Evolutionary conservation across 2,797 vertebrate species (phyloP), one percentile per base, ranked within the genome.

Genomic region (Carduelis carduelis): DNA sequence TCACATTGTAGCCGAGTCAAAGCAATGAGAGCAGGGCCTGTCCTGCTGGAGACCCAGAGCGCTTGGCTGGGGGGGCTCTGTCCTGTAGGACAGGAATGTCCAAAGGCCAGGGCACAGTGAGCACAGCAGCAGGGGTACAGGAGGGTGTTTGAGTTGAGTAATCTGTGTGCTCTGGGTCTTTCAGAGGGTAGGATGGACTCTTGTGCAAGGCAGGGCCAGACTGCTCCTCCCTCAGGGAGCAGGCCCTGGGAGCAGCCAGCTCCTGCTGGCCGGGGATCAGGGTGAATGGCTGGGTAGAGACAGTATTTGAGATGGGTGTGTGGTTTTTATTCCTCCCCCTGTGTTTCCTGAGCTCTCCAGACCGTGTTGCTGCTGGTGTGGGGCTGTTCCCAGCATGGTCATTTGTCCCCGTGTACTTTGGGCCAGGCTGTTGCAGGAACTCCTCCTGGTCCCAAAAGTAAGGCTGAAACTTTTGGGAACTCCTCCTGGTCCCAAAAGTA

Each of bases 351-450:
- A 32, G 6, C 69, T 30, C 28, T 55, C 34, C 55, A 43, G 37
- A 2, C 21, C 0, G 0, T 41, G n/a, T 27, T 47, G 56, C 24
- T 4, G 37, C 43, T 61, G 60, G 8, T n/a, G 50, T 4, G 3
- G 10, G 19, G 43, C 61, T 43, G 9, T 41, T 61, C 41, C 47
- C n/a, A 37, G 43, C 30, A 32, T 2, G 4, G 23, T 21, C 0
- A 1, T 77, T 49, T 52, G 44, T 22, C 15, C 44, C 1, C 6
- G 5, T 19, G 16, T 37, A 32, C 60, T 60, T 55, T 44, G 34
- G 27, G 50, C 24, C 2, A 7, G 47, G 19, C n/a, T 23, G 52
- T 37, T 52, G 32, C n/a, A 65, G 71, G 30, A 68, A 4, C 15
- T 14, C 11, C 3, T 56, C 56, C 39, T 39, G 39, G 15, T 41